Evolutionary conservation across 2,113 vertebrate genomes (phyloP), one percentile per base, ranked within the genome.

Genomic region (Morone chrysops): DNA sequence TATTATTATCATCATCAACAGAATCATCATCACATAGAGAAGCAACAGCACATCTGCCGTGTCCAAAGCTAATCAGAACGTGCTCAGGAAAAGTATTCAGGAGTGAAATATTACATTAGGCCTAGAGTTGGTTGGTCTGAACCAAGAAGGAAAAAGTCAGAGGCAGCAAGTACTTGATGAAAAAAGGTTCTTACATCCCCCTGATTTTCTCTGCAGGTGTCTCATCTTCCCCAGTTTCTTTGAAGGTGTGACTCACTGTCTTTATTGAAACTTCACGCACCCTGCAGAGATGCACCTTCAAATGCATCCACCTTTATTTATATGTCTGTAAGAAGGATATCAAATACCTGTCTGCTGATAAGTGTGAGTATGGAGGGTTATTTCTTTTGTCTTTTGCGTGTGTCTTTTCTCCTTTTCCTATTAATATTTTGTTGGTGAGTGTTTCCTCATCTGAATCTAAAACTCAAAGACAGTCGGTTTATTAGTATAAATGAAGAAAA

Each of bases 1-100:
- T 74, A 88, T 85, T 82, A 84, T 78, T 40, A 83, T 82, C 66
- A 80, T 77, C 81, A 92, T 81, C 70, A 81, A 75, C 65, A 81
- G 50, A 83, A 70, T 82, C 59, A 75, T 86, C 57, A 57, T n/a
- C 75, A 54, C 59, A 22, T 17, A 73, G 65, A 74, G 60, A 38
- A 57, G 78, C 68, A 81, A 77, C 40, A 72, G 43, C 13, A 40
- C 80, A 72, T 78, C 53, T 72, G 67, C 56, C 6, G n/a, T 41
- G 51, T 50, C 69, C 61, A 75, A 41, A 25, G 4, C 36, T 66
- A 84, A 80, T 85, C 75, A 84, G 31, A 59, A 18, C 60, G 4
- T 53, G 57, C 3, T 18, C 31, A 59, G 38, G 18, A 75, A 31
- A 73, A 65, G 66, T 40, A 41, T 18, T 71, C 47, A 68, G 67